phyloP scores from a whole-genome alignment of 2,113 vertebrate species.

The Vanacampus margaritifer region DNA sequence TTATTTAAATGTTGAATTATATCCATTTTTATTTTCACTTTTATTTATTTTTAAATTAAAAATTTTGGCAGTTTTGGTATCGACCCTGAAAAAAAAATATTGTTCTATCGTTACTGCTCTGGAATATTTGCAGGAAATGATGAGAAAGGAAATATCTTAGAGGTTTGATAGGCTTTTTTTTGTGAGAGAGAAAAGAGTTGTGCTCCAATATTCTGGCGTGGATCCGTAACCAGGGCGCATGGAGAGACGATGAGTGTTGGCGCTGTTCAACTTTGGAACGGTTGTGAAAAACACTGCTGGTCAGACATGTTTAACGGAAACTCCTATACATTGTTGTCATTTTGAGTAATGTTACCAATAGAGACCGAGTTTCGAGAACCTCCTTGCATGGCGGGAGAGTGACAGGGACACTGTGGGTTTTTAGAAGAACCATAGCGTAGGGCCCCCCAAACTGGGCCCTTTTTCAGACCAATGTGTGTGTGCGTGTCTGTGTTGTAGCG shows the following conservation, averaged over 20 bases:
- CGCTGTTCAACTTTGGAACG: slow-evolving; percentile 21
- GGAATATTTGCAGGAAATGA: not conserved
- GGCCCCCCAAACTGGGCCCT: slow-evolving; percentile 24
- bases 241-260: slow-evolving; percentile 30
- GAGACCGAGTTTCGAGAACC: slow-evolving; percentile 33
- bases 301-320: slow-evolving; percentile 34
- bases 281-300: slow-evolving; percentile 41
- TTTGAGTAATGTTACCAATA: slow-evolving; percentile 41
- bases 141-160: slow-evolving; percentile 13
- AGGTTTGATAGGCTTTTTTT: slow-evolving; percentile 30
- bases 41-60: too few relatives aligned
- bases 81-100: too few relatives aligned
- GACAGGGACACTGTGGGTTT: slow-evolving; percentile 29
- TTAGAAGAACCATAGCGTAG: slow-evolving; percentile 10
- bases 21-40: too few relatives aligned
- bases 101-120: not conserved
- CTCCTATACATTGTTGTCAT: slow-evolving; percentile 39
- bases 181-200: slow-evolving; percentile 39
- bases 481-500: slow-evolving; percentile 24
- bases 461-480: slow-evolving; percentile 28
- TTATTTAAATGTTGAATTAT: too few relatives aligned
- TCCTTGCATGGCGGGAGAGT: slow-evolving; percentile 21
- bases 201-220: slow-evolving; percentile 46
- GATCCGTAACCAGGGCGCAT: slow-evolving; percentile 45
- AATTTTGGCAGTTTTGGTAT: too few relatives aligned